Conservation (phyloP, 1,140 invertebrate genomes). For the Drosophila obscura region DNA sequence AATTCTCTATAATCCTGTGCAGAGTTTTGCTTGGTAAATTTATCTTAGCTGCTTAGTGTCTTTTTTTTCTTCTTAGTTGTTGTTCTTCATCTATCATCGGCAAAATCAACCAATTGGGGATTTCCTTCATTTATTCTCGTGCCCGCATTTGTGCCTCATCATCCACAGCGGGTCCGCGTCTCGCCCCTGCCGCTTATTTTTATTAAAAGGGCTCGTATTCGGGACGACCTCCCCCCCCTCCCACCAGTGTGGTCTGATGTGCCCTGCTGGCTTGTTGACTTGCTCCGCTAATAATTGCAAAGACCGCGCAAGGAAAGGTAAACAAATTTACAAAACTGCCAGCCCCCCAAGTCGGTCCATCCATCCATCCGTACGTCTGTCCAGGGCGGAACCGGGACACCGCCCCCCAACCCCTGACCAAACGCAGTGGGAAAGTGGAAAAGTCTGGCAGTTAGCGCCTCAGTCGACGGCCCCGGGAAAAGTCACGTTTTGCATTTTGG, state of each 20-base stretch:
- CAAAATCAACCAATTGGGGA: constrained; percentile 3
- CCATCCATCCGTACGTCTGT: not conserved
- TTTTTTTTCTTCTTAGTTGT: constrained; percentile 3
- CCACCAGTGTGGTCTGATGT: not conserved
- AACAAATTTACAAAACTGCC: constrained; percentile 69
- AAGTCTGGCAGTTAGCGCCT: constrained; percentile 46
- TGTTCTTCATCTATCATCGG: not conserved
- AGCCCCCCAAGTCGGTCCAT: constrained; percentile 10
- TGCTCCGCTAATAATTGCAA: constrained; percentile 55
- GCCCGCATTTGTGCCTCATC: not conserved
- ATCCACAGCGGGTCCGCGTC: too few relatives aligned
- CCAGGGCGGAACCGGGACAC: too few relatives aligned
- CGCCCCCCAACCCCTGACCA: too few relatives aligned
- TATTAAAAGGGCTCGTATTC: constrained; percentile 45
- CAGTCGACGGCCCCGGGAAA: constrained; percentile 58
- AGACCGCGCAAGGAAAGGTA: constrained; percentile 53
- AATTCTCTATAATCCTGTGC: too few relatives aligned
- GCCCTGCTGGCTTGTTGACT: constrained; percentile 55
- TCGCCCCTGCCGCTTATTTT: constrained; percentile 35
- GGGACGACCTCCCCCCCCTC: not conserved
- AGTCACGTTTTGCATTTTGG: constrained; percentile 73
- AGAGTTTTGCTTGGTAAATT: too few relatives aligned
- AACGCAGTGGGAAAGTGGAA: constrained; percentile 18
- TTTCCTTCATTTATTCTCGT: constrained; percentile 20
- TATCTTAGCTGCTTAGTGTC: too few relatives aligned